Conservation (phyloP, 1,140 invertebrate genomes). For the Solenopsis invicta region DNA sequence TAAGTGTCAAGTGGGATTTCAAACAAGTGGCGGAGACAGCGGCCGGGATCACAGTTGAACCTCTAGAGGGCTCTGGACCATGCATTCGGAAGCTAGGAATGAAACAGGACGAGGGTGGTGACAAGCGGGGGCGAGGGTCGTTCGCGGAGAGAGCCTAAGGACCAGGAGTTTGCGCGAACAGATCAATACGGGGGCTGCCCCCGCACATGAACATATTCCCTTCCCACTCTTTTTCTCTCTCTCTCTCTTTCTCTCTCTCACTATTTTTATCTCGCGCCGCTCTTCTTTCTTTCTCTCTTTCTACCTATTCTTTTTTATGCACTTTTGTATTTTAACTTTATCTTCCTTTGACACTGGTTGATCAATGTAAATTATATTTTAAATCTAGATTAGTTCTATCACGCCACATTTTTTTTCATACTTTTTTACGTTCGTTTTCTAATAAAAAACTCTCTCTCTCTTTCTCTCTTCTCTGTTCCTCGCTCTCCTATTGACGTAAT, state of each 20-base stretch:
- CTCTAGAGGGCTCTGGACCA: constrained; percentile 53
- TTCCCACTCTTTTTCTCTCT: constrained; percentile 41
- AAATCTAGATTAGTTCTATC: constrained; percentile 3
- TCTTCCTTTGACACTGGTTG: constrained; percentile 1
- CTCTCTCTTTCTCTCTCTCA: constrained; percentile 66
- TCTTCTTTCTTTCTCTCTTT: not conserved
- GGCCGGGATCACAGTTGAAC: constrained; percentile 54
- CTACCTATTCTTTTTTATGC: not conserved
- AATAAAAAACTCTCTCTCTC: not conserved
- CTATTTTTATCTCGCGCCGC: constrained; percentile 50
- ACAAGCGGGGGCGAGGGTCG: constrained; percentile 32
- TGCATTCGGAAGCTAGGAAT: constrained; percentile 47
- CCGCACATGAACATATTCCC: constrained; percentile 80
- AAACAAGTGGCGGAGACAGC: not conserved
- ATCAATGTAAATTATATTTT: not conserved
- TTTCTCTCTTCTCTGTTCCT: not conserved
- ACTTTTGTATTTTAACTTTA: constrained; percentile 26
- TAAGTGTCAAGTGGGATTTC: constrained; percentile 27
- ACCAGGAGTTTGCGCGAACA: constrained; percentile 85
- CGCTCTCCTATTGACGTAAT: not conserved
- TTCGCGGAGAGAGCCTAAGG: constrained; percentile 75
- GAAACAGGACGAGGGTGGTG: constrained; percentile 13
- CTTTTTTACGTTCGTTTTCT: not conserved
- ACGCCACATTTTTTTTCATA: not conserved
- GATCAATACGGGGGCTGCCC: constrained; percentile 83